A percentile compares a stretch with the other conserved stretches of the same genome.
These are phyloP conservation scores for Podarcis lilfordi DNA, from an alignment of 2,797 vertebrate genomes.

Conservation along the genomic window DNA sequence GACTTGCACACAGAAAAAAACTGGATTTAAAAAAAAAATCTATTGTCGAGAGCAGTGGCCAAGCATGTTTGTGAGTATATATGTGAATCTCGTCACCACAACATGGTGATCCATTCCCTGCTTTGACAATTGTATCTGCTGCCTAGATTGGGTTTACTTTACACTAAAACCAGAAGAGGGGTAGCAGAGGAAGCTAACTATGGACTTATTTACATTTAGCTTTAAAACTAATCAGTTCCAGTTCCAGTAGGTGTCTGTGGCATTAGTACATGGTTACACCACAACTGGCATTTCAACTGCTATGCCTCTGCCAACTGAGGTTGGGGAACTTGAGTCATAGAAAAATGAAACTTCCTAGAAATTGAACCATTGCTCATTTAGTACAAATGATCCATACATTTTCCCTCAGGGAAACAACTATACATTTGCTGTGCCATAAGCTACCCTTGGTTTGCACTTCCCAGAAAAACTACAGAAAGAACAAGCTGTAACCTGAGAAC, in stretches of 20 bases:
- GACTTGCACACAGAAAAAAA: neutral
- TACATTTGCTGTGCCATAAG: neutral
- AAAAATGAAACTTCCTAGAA: neutral
- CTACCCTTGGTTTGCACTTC: too few relatives aligned
- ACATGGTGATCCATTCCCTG: neutral
- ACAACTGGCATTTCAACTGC: neutral
- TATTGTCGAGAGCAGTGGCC: neutral
- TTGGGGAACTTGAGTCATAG: neutral
- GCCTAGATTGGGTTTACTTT: neutral
- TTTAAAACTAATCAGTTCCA: neutral
- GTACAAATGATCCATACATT: neutral
- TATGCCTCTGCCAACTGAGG: neutral
- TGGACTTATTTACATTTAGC: neutral
- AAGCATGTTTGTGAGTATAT: neutral
- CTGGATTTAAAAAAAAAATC: neutral
- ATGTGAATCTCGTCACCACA: neutral
- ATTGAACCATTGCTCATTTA: neutral
- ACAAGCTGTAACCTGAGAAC: accelerated
- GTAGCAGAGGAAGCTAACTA: neutral
- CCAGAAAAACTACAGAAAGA: too few relatives aligned
- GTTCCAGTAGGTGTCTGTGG: neutral
- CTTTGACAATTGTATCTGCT: neutral
- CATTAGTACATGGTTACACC: neutral
- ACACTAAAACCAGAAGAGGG: neutral
- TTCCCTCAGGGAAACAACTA: neutral